Conservation (phyloP, 2,888 invertebrate species). For the Disparrhopalites patrizii region DNA sequence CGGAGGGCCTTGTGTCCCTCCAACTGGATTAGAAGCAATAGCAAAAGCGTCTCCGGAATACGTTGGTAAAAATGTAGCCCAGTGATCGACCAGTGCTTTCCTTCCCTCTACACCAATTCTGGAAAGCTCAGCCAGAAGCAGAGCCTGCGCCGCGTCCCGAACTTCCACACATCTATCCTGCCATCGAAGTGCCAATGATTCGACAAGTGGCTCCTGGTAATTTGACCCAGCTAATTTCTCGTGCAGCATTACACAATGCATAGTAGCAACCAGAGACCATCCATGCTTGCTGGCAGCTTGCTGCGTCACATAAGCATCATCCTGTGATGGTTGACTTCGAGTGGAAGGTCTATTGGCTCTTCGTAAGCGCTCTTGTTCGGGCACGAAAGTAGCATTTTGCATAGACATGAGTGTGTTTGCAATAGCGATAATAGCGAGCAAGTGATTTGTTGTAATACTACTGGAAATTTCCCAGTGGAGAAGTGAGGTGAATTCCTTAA, state of each 20-base stretch:
- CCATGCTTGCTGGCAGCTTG: constrained; percentile 94
- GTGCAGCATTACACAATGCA: constrained; percentile 92
- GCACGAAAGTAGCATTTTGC: constrained; percentile 90
- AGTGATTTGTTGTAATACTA: constrained; percentile 90
- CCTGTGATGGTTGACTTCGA: constrained; percentile 54
- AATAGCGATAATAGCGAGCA: constrained; percentile 87
- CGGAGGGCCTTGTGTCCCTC: constrained; percentile 24
- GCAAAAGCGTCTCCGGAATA: constrained; percentile 55
- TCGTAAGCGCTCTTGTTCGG: constrained; percentile 76
- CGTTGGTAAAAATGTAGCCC: constrained; percentile 89
- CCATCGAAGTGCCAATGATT: constrained; percentile 96
- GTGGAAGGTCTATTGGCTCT: constrained; percentile 61
- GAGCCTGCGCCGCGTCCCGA: constrained; percentile 92
- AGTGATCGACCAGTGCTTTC: constrained; percentile 86
- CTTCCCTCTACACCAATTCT: constrained; percentile 86
- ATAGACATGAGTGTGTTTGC: constrained; percentile 98
- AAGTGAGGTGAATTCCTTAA: constrained; percentile 75
- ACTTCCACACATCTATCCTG: constrained; percentile 96
- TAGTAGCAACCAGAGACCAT: constrained; percentile 91
- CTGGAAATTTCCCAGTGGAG: constrained; percentile 96
- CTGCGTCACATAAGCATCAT: constrained; percentile 77
- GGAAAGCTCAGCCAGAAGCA: constrained; percentile 86
- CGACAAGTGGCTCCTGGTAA: constrained; percentile 93
- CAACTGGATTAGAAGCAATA: constrained; percentile 19
- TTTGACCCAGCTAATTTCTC: constrained; percentile 71